These are phyloP conservation scores for Spheniscus mendiculus DNA, from an alignment of 2,113 vertebrate genomes.

Conservation along the genomic window DNA sequence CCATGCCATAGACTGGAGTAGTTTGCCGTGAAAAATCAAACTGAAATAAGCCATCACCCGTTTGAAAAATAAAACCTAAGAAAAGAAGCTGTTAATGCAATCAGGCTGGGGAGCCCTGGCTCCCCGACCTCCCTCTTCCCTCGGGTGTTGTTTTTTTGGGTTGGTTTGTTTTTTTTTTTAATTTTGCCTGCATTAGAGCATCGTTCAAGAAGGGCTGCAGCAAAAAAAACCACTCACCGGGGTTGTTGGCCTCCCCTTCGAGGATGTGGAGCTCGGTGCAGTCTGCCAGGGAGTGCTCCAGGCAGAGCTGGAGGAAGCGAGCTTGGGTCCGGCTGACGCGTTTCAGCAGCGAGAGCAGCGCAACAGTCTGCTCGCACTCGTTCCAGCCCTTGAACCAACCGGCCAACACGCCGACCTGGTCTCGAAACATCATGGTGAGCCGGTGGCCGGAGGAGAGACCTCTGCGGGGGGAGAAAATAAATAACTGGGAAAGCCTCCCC, in stretches of 20 bases:
- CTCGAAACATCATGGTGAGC: constrained; percentile 98
- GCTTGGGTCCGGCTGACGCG: constrained; percentile 95
- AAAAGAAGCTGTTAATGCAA: neutral
- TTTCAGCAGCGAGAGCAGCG: constrained; percentile 93
- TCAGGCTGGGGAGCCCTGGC: neutral
- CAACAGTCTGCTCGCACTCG: constrained; percentile 98
- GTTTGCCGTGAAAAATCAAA: constrained; percentile 15
- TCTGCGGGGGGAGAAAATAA: constrained; percentile 3
- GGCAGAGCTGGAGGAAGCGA: constrained; percentile 96
- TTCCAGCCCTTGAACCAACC: constrained; percentile 99
- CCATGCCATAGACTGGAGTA: constrained; percentile 33
- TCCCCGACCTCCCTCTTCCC: neutral
- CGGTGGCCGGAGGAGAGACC: neutral
- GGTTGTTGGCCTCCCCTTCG: constrained; percentile 95
- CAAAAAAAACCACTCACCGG: constrained; percentile 80
- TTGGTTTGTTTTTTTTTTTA: neutral
- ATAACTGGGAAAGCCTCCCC: constrained; percentile 26
- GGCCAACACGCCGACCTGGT: constrained; percentile 96
- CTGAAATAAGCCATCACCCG: neutral
- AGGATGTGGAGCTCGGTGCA: constrained; percentile 95
- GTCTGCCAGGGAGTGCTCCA: constrained; percentile 95
- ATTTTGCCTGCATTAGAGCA: neutral
- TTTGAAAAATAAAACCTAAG: neutral
- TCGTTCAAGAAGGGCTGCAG: neutral
- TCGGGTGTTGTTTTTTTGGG: rapidly evolving